phyloP scores from a whole-genome alignment of 2,888 invertebrate genomes.

The Minunthozetes semirufus region DNA sequence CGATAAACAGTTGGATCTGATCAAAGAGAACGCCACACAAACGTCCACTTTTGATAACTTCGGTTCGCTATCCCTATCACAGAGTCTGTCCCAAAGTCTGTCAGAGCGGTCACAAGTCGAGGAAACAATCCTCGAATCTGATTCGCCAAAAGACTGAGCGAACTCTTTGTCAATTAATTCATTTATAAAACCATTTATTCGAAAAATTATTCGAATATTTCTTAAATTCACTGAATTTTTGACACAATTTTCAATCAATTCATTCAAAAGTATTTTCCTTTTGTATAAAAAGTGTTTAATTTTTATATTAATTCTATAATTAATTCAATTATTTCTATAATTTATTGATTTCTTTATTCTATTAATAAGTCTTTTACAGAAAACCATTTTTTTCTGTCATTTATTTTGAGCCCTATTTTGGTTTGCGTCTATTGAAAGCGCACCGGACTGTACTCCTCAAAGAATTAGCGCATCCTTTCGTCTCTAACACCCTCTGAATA shows the following conservation, averaged over 20 bases:
- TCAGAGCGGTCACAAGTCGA: not conserved
- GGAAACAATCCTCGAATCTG: not conserved
- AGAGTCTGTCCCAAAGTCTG: not conserved
- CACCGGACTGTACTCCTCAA: not conserved
- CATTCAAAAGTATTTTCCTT: too few species aligned
- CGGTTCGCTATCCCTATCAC: not conserved
- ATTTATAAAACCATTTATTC: not conserved
- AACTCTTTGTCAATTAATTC: not conserved
- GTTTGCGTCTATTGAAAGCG: not conserved
- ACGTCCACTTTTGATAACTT: not conserved
- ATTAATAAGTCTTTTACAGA: too few species aligned
- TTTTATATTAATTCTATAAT: too few species aligned
- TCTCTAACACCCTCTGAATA: not conserved
- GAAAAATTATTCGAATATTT: too few species aligned
- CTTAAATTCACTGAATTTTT: too few species aligned
- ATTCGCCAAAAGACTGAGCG: not conserved
- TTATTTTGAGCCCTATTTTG: not conserved
- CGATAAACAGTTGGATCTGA: slow-evolving; percentile 10
- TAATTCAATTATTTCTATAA: too few species aligned
- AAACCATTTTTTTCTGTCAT: too few species aligned
- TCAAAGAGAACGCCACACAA: not conserved
- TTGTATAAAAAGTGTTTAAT: too few species aligned
- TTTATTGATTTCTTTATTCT: too few species aligned
- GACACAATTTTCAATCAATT: too few species aligned
- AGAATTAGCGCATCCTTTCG: not conserved